phyloP scores from a whole-genome alignment of 2,113 vertebrate species.

The Orientallactaga bullata region DNA sequence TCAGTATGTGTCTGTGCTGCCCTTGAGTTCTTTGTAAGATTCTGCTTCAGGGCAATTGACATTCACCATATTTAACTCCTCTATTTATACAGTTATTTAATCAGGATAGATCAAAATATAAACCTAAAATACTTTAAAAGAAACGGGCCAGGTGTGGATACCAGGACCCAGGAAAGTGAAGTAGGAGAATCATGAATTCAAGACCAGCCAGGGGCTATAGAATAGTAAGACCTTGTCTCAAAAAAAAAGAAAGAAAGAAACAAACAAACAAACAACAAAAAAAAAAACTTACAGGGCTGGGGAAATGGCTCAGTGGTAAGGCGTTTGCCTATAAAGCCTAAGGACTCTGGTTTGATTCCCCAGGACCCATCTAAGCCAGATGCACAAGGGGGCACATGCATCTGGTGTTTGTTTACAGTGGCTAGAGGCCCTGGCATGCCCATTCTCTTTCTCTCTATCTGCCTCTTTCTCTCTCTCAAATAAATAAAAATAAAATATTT shows the following conservation, averaged over 20 bases:
- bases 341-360: no score
- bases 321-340: no score
- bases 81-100: slow-evolving; percentile 10
- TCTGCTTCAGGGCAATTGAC: not conserved
- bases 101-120: slow-evolving; percentile 51
- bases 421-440: no score
- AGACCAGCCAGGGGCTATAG: not conserved
- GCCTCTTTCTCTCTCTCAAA: no score
- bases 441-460: no score
- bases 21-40: not conserved
- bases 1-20: not conserved
- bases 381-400: no score
- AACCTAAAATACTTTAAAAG: slow-evolving; percentile 59
- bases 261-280: no score
- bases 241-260: not conserved
- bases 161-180: not conserved
- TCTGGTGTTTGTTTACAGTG: no score
- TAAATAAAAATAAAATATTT: not conserved
- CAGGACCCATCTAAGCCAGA: no score
- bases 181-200: not conserved
- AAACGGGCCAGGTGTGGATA: slow-evolving; percentile 5
- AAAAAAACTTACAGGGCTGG: no score
- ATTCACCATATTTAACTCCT: not conserved
- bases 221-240: no score
- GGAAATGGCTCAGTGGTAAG: no score